These are phyloP conservation scores for Paraplagusia blochii DNA, from an alignment of 2,113 vertebrate genomes.

Conservation along the genomic window DNA sequence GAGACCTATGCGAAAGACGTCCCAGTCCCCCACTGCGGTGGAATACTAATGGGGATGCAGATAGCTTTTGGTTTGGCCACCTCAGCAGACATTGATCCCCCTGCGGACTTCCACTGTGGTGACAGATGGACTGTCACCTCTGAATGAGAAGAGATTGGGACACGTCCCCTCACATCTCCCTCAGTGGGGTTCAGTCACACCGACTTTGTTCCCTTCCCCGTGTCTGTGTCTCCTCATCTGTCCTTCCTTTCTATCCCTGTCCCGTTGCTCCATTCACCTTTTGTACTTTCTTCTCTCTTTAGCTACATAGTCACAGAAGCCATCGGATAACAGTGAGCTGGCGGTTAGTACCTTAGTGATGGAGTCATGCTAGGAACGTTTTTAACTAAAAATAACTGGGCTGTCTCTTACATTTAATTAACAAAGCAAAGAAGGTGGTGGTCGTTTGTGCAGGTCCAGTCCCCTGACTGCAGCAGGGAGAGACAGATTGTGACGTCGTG, in stretches of 20 bases:
- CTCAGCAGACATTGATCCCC: constrained; percentile 78
- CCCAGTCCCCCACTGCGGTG: constrained; percentile 36
- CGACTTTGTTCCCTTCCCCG: constrained; percentile 10
- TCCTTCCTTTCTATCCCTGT: constrained; percentile 11
- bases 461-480: background rate
- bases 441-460: constrained; percentile 3
- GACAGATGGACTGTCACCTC: constrained; percentile 75
- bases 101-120: constrained; percentile 62
- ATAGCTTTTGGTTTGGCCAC: constrained; percentile 73
- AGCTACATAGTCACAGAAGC: background rate
- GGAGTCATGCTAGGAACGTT: constrained; percentile 2
- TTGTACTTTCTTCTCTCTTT: constrained; percentile 4
- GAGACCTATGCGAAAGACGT: constrained; percentile 47
- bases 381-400: constrained; percentile 17
- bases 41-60: constrained; percentile 79
- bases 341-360: constrained; percentile 30
- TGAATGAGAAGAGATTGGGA: constrained; percentile 61
- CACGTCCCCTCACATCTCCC: constrained; percentile 48
- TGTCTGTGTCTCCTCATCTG: background rate
- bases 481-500: constrained; percentile 6
- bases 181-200: constrained; percentile 22
- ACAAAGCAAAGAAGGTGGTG: background rate
- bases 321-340: constrained; percentile 9
- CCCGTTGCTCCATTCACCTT: background rate
- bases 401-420: constrained; percentile 13